Evolutionary conservation across 1,140 invertebrate species (phyloP).

Genomic region (Dreissena rostriformis): DNA sequence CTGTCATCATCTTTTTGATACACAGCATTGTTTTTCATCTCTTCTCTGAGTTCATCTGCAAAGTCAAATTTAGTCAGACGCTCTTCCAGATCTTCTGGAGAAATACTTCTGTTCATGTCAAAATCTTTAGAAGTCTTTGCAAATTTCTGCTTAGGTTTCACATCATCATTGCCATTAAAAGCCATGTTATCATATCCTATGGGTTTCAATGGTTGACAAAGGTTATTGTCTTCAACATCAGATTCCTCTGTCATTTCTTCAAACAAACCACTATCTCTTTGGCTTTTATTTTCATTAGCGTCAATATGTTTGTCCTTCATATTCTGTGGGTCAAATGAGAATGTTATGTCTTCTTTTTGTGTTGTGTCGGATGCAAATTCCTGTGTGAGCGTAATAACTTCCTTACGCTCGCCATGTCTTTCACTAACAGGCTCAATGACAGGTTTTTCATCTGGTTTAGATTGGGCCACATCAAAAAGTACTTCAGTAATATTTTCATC

Average conservation of each 20-base stretch:
- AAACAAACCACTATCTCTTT: constrained; percentile 53
- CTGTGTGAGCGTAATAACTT: constrained; percentile 8
- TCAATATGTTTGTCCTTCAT: constrained; percentile 15
- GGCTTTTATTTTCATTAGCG: constrained; percentile 12
- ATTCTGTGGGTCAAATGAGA: constrained; percentile 10
- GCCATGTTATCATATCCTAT: constrained; percentile 82
- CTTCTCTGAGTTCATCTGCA: constrained; percentile 62
- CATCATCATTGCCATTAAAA: constrained; percentile 81
- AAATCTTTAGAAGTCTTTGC: background rate
- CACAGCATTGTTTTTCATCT: constrained; percentile 9
- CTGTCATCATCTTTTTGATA: constrained; percentile 39
- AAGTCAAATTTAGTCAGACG: constrained; percentile 68
- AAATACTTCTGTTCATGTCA: constrained; percentile 69
- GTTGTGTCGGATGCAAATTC: constrained; percentile 29
- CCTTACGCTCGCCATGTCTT: constrained; percentile 36
- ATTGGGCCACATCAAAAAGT: constrained; percentile 32
- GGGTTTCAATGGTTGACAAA: constrained; percentile 60
- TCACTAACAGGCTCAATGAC: constrained; percentile 30
- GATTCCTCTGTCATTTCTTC: constrained; percentile 42
- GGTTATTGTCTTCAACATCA: constrained; percentile 35
- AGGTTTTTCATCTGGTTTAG: constrained; percentile 18
- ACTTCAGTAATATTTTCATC: constrained; percentile 38
- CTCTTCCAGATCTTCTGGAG: constrained; percentile 76
- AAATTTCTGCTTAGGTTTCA: constrained; percentile 29
- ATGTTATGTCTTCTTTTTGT: constrained; percentile 33